phyloP scores from a whole-genome alignment of 1,140 invertebrate genomes.

The Schlechtendalia chinensis region DNA sequence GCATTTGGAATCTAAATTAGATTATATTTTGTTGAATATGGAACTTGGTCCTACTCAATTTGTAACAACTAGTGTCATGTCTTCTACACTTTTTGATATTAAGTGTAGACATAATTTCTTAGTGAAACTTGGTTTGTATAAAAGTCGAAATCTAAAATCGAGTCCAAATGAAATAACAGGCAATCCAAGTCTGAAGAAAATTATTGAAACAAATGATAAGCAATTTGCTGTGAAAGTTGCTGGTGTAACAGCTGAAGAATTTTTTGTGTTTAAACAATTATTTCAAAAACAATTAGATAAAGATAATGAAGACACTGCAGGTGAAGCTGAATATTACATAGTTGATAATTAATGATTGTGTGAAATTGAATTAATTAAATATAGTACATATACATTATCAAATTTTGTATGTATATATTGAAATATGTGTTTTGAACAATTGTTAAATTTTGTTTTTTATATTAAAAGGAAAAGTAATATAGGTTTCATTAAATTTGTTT shows the following conservation, averaged over 20 bases:
- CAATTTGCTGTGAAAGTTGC: conserved; percentile 44
- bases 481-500: no score
- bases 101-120: conserved; percentile 40
- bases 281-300: conserved; percentile 23
- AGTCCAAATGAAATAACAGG: neutral
- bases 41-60: conserved; percentile 41
- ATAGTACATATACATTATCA: no score
- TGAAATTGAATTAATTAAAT: neutral
- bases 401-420: no score
- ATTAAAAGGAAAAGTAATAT: no score
- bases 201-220: conserved; percentile 37
- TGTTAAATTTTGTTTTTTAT: no score
- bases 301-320: conserved; percentile 4
- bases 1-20: conserved; percentile 18
- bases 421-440: no score
- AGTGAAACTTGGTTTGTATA: conserved; percentile 24
- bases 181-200: conserved; percentile 35
- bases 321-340: neutral
- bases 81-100: conserved; percentile 37
- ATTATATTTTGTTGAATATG: conserved; percentile 36
- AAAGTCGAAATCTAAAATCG: conserved; percentile 15
- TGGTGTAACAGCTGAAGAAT: conserved; percentile 30
- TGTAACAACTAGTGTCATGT: conserved; percentile 30
- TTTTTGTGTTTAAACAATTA: conserved; percentile 32
- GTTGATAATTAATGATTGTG: neutral